Percentiles rank a stretch among this genome's conserved stretches.
These are phyloP conservation scores for Cacatua alba DNA, from an alignment of 2,113 vertebrate species.

Conservation along the genomic window DNA sequence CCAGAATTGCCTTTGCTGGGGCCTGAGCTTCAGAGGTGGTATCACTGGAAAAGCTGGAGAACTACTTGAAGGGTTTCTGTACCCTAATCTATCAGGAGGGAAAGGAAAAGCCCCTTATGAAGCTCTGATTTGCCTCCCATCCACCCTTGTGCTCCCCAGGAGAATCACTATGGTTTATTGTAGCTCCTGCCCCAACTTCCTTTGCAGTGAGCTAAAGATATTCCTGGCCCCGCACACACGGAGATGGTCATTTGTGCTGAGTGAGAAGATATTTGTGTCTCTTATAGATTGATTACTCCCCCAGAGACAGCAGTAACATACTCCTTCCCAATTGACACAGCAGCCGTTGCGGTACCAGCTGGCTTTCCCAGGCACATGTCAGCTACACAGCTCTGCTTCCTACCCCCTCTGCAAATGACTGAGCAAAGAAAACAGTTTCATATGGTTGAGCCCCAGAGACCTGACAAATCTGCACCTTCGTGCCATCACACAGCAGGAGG, in stretches of 20 bases:
- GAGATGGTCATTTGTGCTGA: not conserved
- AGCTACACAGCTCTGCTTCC: not conserved
- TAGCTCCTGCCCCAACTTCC: not conserved
- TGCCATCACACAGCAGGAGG: not conserved
- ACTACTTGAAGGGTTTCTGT: not conserved
- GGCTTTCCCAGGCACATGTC: not conserved
- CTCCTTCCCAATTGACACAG: not conserved
- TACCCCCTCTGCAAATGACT: not conserved
- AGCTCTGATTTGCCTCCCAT: not conserved
- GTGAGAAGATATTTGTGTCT: not conserved
- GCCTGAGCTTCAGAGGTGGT: not conserved
- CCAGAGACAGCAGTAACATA: not conserved
- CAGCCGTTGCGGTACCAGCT: not conserved
- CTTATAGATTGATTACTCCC: not conserved
- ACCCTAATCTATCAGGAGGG: not conserved
- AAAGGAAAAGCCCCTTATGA: not conserved
- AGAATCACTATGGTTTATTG: not conserved
- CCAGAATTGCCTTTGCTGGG: not conserved
- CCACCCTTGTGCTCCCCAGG: accelerated
- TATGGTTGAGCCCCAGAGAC: not conserved
- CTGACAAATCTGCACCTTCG: not conserved
- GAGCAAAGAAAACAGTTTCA: slow-evolving; percentile 8
- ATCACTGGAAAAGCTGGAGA: not conserved
- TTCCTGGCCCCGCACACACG: accelerated
- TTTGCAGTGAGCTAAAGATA: not conserved